A percentile compares a stretch with the other conserved stretches of the same genome.
Evolutionary conservation across 1,140 invertebrate genomes (phyloP).

Genomic region (Cydia strobilella): DNA sequence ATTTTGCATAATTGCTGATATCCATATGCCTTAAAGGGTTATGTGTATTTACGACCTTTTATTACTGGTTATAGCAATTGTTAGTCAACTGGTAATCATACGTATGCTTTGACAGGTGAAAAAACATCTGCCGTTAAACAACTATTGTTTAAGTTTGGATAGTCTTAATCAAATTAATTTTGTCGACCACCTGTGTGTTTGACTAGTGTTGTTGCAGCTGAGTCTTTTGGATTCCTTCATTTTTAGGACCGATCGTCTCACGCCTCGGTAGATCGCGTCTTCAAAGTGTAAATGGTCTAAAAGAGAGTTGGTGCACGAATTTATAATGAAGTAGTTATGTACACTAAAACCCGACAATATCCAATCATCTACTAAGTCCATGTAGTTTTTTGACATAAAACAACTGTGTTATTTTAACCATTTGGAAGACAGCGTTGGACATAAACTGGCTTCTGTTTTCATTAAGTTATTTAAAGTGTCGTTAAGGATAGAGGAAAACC

Average conservation of each 20-base stretch:
- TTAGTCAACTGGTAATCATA: neutral
- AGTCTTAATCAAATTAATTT: neutral
- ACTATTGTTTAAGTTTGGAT: neutral
- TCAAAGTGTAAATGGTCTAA: too few relatives aligned
- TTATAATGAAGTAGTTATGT: too few relatives aligned
- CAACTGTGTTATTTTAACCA: constrained; percentile 4
- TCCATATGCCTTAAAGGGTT: too few relatives aligned
- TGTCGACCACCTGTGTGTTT: neutral
- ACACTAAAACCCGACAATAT: too few relatives aligned
- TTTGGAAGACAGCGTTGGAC: constrained; percentile 4
- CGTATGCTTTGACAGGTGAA: constrained; percentile 3
- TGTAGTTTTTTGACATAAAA: too few relatives aligned
- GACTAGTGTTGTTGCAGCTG: neutral
- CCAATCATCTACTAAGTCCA: too few relatives aligned
- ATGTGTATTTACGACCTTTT: neutral
- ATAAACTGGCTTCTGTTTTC: constrained; percentile 17
- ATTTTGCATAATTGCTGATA: too few relatives aligned
- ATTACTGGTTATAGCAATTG: neutral
- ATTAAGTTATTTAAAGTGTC: constrained; percentile 28
- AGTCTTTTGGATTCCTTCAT: too few relatives aligned
- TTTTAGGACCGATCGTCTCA: too few relatives aligned
- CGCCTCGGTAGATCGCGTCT: too few relatives aligned
- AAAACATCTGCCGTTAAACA: neutral
- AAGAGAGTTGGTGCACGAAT: too few relatives aligned
- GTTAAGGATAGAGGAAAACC: constrained; percentile 21